Evolutionary conservation across 2,888 invertebrate genomes (phyloP), one percentile per base, ranked within the genome.

Genomic region (Hypselothyrea guttata): DNA sequence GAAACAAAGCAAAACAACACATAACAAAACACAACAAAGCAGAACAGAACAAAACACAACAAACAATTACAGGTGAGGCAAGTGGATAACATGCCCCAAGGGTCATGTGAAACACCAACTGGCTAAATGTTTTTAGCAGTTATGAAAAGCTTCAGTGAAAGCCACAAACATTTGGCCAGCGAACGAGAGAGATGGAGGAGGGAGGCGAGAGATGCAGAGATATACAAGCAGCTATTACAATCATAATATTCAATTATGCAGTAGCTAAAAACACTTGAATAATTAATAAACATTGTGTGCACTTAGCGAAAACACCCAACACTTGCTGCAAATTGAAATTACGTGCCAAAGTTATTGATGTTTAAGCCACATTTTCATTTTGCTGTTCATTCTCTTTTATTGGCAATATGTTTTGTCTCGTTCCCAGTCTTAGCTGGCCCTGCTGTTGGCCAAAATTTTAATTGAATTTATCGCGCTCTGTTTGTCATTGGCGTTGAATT

Each of bases 141-240:
- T 22, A 22, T 22, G 22, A 22, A 22, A 22, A 22, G 22, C 22
- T 22, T n/a, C n/a, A n/a, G n/a, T n/a, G 3, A 22, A 22, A 22
- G 22, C 3, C 2, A 22, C 22, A 22, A 22, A 4, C 22, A 22
- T 22, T 4, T 4, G 5, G 22, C 22, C 22, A 22, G 2, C 2
- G 22, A 22, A 22, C 5, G 3, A 4, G 56, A 58, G 46, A 60
- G 74, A 45, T 76, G 69, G 22, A 22, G 22, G 2, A 22, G 2
- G 22, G 5, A 4, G 22, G 22, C 22, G 3, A 22, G 5, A n/a
- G n/a, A n/a, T n/a, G n/a, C n/a, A n/a, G n/a, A n/a, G n/a, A n/a
- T n/a, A n/a, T n/a, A 60, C 79, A 84, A 84, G 58, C 81, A 81
- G 73, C 74, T 84, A 84, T 81, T 81, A 84, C 84, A 77, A 81